These are phyloP conservation scores for Hypselothyrea guttata DNA, from an alignment of 2,888 invertebrate species.

Conservation along the genomic window DNA sequence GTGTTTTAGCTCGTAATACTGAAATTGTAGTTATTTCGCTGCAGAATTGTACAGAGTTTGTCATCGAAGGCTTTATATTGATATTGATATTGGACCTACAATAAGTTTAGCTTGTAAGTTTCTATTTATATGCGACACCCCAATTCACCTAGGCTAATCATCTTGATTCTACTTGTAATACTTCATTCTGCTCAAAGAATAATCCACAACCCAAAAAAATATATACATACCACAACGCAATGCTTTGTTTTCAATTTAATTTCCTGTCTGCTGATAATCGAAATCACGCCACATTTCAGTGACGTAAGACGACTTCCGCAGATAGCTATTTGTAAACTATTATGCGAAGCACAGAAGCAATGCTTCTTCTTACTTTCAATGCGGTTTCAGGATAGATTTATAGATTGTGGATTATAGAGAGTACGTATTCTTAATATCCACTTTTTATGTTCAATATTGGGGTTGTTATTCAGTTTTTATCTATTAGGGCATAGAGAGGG, in stretches of 20 bases:
- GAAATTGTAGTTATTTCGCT: slow-evolving; percentile 23
- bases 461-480: too few species aligned
- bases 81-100: slow-evolving; percentile 30
- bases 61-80: slow-evolving; percentile 53
- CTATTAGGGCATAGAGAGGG: too few species aligned
- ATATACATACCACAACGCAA: slow-evolving; percentile 35
- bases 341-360: too few species aligned
- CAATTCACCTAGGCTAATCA: slow-evolving; percentile 48
- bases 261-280: background rate
- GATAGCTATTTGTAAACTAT: background rate
- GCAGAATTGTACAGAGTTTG: slow-evolving; percentile 46
- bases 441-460: too few species aligned
- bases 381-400: too few species aligned
- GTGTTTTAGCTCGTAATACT: slow-evolving; percentile 29
- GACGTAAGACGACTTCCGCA: slow-evolving; percentile 33
- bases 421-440: too few species aligned
- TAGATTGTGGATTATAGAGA: too few species aligned
- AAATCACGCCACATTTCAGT: slow-evolving; percentile 40
- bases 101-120: slow-evolving; percentile 53
- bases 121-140: slow-evolving; percentile 67
- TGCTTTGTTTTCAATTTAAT: background rate
- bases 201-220: slow-evolving; percentile 25
- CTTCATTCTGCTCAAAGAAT: slow-evolving; percentile 60
- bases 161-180: slow-evolving; percentile 43
- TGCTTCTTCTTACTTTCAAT: too few species aligned